Conservation (phyloP, 2,888 invertebrate species). For the Abscondita cerata region DNA sequence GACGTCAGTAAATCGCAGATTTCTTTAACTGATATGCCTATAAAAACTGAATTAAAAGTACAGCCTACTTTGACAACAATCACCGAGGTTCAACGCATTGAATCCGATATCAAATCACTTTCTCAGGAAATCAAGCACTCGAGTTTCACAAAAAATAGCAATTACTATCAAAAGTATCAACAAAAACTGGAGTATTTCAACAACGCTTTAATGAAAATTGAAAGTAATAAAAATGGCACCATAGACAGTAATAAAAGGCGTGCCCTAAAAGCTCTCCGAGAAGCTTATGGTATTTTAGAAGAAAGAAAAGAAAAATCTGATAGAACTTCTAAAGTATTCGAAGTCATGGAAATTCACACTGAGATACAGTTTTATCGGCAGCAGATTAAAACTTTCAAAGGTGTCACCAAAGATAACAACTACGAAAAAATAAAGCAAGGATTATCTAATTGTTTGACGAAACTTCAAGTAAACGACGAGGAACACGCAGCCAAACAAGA, state of each 20-base stretch:
- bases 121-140: slow-evolving; percentile 22
- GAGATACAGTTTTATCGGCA: slow-evolving; percentile 27
- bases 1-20: not conserved
- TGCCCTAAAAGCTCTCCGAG: slow-evolving; percentile 15
- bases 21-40: not conserved
- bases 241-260: slow-evolving; percentile 21
- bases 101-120: slow-evolving; percentile 18
- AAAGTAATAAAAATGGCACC: slow-evolving; percentile 24
- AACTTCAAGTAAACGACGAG: slow-evolving; percentile 24
- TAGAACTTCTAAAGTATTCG: slow-evolving; percentile 20
- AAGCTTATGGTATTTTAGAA: slow-evolving; percentile 12
- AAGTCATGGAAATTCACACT: slow-evolving; percentile 32
- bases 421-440: slow-evolving; percentile 27
- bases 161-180: slow-evolving; percentile 15
- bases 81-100: slow-evolving; percentile 25
- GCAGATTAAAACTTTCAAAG: slow-evolving; percentile 29
- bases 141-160: slow-evolving; percentile 15
- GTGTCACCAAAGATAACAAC: slow-evolving; percentile 22
- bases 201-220: slow-evolving; percentile 10
- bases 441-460: slow-evolving; percentile 18
- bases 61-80: slow-evolving; percentile 23
- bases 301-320: not conserved
- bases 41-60: slow-evolving; percentile 20
- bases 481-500: slow-evolving; percentile 24
- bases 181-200: slow-evolving; percentile 12